Base-by-base conservation (phyloP, 2,797 vertebrate genomes). In the Merluccius polli region DNA sequence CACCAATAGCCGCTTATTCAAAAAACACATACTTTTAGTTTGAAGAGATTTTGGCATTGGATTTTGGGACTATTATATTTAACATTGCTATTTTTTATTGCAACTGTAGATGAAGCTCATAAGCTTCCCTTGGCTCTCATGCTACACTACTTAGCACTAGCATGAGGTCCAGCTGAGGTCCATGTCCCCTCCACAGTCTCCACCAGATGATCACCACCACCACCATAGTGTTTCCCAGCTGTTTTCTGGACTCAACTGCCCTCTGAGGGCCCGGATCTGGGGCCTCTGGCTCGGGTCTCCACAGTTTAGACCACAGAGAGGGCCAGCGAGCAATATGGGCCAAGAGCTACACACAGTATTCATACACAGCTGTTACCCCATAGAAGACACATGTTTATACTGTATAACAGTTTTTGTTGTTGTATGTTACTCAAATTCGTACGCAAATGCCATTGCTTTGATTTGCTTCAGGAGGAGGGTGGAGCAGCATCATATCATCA, bases 401-500 rank as follows among this genome's bases (percentile, higher is more conserved):
- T 31, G 52, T 70, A 73, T 52, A 41, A 10, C 24, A 16, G 48
- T 73, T 24, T 77, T 85, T 76, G 73, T 27, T 75, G 38, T 36
- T 11, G 12, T 72, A 71, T 74, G 35, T n/a, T 73, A 70, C 74
- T 81, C 80, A 21, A 83, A 18, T 74, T 72, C 65, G n/a, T n/a
- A n/a, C n/a, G n/a, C n/a, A n/a, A n/a, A 78, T 32, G 68, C 48
- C 76, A 70, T 70, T 79, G 79, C 82, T 76, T 76, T 33, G 74
- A 79, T 76, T 75, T 84, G 84, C 82, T 74, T 75, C 85, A 74
- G 77, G 80, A 74, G 73, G 84, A 79, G 85, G 72, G 74, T 84
- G 81, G 73, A 79, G 77, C 67, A 78, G 77, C 79, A 89, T 89
- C 84, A 90, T 89, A 87, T 87, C n/a, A n/a, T n/a, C n/a, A n/a